Base-by-base conservation (phyloP, 2,888 invertebrate genomes). In the Graphium colonna region DNA sequence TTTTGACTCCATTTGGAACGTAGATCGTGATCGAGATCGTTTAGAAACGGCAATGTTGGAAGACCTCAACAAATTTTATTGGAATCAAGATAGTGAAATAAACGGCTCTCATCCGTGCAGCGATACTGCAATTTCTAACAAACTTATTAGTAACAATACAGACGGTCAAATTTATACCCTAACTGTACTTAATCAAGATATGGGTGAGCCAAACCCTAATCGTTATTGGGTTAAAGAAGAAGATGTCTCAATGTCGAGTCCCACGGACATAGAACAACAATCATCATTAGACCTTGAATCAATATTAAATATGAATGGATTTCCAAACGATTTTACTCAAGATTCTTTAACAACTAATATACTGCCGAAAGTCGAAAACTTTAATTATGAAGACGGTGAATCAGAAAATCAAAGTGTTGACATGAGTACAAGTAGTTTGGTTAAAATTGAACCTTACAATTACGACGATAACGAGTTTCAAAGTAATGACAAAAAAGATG, bases 91-190 rank as follows among this genome's bases (percentile, higher is more conserved):
- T 63, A 90, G 76, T 63, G 92, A 92, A 64, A 91, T 92, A 48
- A 86, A 82, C 63, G 89, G 88, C 45, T 88, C 91, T 51, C 78
- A 89, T 70, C 64, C 90, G 43, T 83, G 89, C 69, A 65, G 88
- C 59, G 86, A 90, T 60, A 81, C 88, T 58, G 88, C 91, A 46
- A 84, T 89, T 65, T 84, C 87, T 33, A 89, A 90, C 65, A 90
- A 90, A 71, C 69, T 88, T 57, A 88, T 87, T 59, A 89, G 87
- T 57, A 84, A 82, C 62, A 94, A 93, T 70, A 94, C 94, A n/a
- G 95, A 95, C 69, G 95, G 95, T 62, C 93, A 94, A 77, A 96
- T 96, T 72, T 96, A 96, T 79, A 96, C 96, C 53, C 85, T 96
- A 60, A 96, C 96, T 71, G 96, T 96, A 75, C 92, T 96, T 73